phyloP scores from a whole-genome alignment of 2,888 invertebrate species.

The Amitus sp. region DNA sequence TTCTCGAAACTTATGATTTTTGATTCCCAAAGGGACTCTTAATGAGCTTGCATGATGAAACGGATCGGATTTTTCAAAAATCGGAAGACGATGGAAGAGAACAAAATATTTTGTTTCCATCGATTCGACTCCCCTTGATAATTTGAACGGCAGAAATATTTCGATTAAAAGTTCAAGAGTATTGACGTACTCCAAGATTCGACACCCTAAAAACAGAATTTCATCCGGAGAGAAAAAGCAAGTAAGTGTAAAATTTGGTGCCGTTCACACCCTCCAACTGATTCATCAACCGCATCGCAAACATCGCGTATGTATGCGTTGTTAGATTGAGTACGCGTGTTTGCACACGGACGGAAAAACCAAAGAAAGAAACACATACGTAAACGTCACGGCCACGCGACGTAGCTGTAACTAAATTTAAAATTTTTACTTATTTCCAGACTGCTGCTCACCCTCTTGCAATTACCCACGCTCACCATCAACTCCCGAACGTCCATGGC shows the following conservation, averaged over 20 bases:
- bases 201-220: conserved; percentile 8
- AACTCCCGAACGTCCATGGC: conserved; percentile 43
- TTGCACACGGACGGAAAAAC: conserved; percentile 17
- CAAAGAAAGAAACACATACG: conserved; percentile 33
- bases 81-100: no score
- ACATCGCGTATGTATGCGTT: conserved; percentile 37
- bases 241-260: conserved; percentile 65
- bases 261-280: no score
- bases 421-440: conserved; percentile 67
- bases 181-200: no score
- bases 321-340: conserved; percentile 23
- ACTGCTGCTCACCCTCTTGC: conserved; percentile 65
- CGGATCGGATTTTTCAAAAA: no score
- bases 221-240: conserved; percentile 34
- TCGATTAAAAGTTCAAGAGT: no score
- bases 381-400: conserved; percentile 51
- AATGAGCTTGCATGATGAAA: no score
- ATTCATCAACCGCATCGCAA: conserved; percentile 48
- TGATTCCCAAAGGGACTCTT: no score
- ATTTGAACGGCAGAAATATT: no score
- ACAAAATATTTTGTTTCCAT: no score
- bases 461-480: conserved; percentile 66
- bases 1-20: no score
- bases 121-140: no score
- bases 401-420: conserved; percentile 65